Evolutionary conservation across 1,140 invertebrate genomes (phyloP).

Genomic region (Neodiprion pinetum): DNA sequence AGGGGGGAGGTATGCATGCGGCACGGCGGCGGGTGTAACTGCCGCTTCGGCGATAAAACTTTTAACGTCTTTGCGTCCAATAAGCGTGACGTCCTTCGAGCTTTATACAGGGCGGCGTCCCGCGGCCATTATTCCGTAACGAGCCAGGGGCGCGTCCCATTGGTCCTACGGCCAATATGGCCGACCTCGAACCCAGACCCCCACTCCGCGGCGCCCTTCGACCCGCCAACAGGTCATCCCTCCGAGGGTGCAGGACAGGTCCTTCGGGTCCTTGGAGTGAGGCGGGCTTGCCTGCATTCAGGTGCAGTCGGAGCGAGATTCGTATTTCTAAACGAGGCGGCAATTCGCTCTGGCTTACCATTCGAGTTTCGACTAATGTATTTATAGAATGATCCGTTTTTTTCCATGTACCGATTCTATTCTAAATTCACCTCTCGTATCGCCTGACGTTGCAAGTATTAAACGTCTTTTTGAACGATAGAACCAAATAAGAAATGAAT

Average conservation of each 20-base stretch:
- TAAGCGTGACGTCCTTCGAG: conserved; percentile 46
- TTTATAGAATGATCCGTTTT: too few species aligned
- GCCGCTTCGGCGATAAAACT: conserved; percentile 52
- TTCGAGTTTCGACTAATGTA: background rate
- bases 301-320: background rate
- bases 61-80: conserved; percentile 56
- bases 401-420: too few species aligned
- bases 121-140: conserved; percentile 58
- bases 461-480: too few species aligned
- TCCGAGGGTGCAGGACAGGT: conserved; percentile 13
- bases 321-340: conserved; percentile 3
- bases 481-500: too few species aligned
- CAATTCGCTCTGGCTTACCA: conserved; percentile 3
- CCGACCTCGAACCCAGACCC: conserved; percentile 40
- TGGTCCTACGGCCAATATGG: conserved; percentile 54
- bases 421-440: too few species aligned
- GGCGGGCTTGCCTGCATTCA: conserved; percentile 5
- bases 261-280: background rate
- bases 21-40: conserved; percentile 50
- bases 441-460: too few species aligned
- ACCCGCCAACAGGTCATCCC: background rate
- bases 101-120: conserved; percentile 50
- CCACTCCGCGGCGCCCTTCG: conserved; percentile 28
- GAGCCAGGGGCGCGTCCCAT: conserved; percentile 37
- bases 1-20: conserved; percentile 26